Conservation (phyloP, 2,113 vertebrate genomes). For the Corvus moneduloides region DNA sequence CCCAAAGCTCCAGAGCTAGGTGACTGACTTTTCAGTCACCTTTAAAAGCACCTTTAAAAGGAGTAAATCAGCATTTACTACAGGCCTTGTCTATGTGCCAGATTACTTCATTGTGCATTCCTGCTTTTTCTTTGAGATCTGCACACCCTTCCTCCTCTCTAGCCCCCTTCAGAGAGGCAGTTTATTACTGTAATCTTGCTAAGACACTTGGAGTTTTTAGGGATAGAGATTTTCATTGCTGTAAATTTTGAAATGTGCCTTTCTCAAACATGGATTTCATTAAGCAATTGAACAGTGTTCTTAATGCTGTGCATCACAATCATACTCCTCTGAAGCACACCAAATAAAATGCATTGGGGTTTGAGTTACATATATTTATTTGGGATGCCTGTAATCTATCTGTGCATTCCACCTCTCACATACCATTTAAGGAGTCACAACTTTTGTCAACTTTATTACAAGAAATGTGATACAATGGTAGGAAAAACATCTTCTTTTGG, state of each 20-base stretch:
- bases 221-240: neutral
- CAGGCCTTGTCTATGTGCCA: neutral
- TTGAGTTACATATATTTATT: neutral
- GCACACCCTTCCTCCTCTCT: neutral
- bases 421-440: neutral
- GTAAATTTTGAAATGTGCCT: neutral
- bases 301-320: neutral
- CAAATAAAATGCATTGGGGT: neutral
- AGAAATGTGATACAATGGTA: neutral
- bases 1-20: neutral
- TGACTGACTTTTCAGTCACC: neutral
- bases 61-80: neutral
- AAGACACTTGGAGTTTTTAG: neutral
- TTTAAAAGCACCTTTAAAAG: neutral
- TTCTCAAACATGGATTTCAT: neutral
- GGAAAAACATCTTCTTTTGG: neutral
- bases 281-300: neutral
- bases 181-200: neutral
- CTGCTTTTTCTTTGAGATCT: neutral
- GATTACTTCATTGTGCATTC: neutral
- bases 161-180: neutral
- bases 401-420: neutral
- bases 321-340: neutral
- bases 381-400: neutral
- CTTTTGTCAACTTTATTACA: neutral